These are phyloP conservation scores for Microtus montanus DNA, from an alignment of 2,113 vertebrate genomes.

Conservation along the genomic window DNA sequence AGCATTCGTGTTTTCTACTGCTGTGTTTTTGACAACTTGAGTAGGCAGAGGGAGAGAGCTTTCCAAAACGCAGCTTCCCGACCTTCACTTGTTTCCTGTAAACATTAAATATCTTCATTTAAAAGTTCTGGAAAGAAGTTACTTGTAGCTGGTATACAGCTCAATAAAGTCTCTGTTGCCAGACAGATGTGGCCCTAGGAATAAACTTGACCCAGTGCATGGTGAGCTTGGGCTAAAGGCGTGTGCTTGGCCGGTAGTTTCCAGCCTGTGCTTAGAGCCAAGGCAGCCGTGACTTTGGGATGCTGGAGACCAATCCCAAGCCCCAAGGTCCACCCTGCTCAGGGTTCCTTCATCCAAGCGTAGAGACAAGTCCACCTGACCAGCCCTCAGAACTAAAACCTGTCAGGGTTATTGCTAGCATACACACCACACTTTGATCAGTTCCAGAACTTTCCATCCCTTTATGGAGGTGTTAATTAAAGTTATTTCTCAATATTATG, in stretches of 20 bases:
- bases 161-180: not conserved
- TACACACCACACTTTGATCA: not conserved
- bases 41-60: not conserved
- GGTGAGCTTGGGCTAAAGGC: not conserved
- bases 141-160: not conserved
- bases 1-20: not conserved
- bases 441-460: not conserved
- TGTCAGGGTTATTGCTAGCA: not conserved
- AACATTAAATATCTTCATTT: not conserved
- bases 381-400: not conserved
- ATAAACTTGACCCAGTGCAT: not conserved
- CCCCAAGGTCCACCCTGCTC: not conserved
- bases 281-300: not conserved
- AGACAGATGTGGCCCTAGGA: not conserved
- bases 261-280: no score
- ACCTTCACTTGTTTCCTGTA: not conserved
- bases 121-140: not conserved
- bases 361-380: not conserved
- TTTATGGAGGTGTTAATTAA: not conserved
- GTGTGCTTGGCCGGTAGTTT: no score
- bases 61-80: not conserved
- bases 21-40: not conserved
- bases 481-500: not conserved
- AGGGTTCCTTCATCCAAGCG: no score
- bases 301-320: not conserved